phyloP scores from a whole-genome alignment of 2,113 vertebrate genomes.

The Callithrix jacchus region DNA sequence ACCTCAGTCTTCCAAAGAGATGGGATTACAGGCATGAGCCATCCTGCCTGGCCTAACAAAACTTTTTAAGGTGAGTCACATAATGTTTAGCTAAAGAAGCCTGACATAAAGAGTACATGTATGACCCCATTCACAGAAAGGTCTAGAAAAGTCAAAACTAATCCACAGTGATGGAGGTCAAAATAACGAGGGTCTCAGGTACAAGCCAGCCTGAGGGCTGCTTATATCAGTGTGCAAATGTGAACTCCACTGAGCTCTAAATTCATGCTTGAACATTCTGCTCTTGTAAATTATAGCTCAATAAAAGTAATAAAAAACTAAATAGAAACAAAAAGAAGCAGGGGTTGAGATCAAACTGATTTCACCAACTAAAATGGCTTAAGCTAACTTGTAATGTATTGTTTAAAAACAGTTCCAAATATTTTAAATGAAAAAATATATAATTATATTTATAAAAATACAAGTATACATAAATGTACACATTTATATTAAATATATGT shows the following conservation, averaged over 20 bases:
- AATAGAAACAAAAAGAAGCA: neutral
- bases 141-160: neutral
- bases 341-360: neutral
- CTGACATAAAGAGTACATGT: neutral
- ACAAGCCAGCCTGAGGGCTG: too few species aligned
- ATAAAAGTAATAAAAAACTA: neutral
- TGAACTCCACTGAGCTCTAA: neutral
- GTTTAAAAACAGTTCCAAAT: conserved; percentile 6
- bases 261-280: neutral
- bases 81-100: neutral
- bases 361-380: neutral
- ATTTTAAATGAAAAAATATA: neutral
- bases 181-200: neutral
- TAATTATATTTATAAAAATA: neutral
- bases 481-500: neutral
- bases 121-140: neutral
- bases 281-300: neutral
- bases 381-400: neutral
- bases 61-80: neutral
- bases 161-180: neutral
- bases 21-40: too few species aligned
- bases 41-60: too few species aligned
- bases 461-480: neutral
- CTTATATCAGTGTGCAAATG: neutral
- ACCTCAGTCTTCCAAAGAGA: too few species aligned